Percentiles rank a stretch among this genome's conserved stretches.
Evolutionary conservation across 2,888 invertebrate genomes (phyloP).

Genomic region (Scaptodrosophila latifasciaeformis): DNA sequence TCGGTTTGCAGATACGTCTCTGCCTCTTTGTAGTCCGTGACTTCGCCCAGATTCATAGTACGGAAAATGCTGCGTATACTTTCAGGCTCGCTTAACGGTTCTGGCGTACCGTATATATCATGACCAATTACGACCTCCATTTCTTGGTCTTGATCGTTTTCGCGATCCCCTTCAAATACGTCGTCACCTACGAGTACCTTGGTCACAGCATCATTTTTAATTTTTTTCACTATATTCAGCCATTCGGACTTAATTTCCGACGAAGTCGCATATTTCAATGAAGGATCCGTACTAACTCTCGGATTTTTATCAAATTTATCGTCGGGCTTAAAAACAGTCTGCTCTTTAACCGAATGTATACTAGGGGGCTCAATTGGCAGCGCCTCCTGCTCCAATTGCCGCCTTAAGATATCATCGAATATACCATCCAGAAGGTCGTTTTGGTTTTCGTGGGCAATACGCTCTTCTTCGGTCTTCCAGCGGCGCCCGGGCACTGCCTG

Average conservation of each 20-base stretch:
- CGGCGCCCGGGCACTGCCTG: constrained; percentile 60
- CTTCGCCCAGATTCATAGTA: constrained; percentile 23
- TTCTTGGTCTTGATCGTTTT: not conserved
- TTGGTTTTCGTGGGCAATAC: constrained; percentile 50
- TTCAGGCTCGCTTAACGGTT: not conserved
- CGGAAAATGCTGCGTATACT: constrained; percentile 25
- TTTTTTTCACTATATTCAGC: constrained; percentile 26
- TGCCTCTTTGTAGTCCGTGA: constrained; percentile 19
- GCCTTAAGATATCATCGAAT: constrained; percentile 27
- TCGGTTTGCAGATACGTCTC: constrained; percentile 3
- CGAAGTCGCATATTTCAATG: not conserved
- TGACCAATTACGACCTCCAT: constrained; percentile 15
- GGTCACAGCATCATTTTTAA: constrained; percentile 32
- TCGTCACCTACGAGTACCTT: not conserved
- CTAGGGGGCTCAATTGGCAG: not conserved
- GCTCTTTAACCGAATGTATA: fast-evolving
- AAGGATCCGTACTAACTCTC: not conserved
- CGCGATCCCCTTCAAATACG: not conserved
- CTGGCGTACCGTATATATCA: too few relatives aligned
- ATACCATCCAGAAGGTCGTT: constrained; percentile 55
- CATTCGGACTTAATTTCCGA: not conserved
- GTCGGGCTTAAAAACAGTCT: constrained; percentile 12
- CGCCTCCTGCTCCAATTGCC: not conserved
- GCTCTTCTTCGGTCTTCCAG: constrained; percentile 58
- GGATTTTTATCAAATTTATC: not conserved